phyloP scores from a whole-genome alignment of 2,797 vertebrate genomes.

The Furcifer pardalis region DNA sequence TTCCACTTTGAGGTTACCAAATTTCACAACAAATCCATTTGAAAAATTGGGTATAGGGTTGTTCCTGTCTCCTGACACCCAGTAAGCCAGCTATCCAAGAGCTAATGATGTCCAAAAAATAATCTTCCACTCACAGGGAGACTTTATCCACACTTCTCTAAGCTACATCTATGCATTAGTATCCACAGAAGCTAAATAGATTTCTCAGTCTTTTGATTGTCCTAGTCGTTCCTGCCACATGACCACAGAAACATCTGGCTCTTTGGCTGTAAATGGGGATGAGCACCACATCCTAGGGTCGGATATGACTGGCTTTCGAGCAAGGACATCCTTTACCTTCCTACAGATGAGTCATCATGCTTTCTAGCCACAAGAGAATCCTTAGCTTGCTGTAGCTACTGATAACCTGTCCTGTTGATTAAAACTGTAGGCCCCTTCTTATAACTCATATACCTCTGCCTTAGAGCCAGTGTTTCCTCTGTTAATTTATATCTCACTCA shows the following conservation, averaged over 20 bases:
- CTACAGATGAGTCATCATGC: background rate
- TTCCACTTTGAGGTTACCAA: background rate
- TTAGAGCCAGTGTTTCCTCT: slow-evolving; percentile 24
- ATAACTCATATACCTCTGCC: slow-evolving; percentile 18
- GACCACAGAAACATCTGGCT: no score
- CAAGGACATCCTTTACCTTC: no score
- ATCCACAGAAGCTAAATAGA: background rate
- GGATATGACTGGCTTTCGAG: no score
- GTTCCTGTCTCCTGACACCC: background rate
- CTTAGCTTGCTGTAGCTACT: background rate
- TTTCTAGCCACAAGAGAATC: background rate
- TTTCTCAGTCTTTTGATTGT: background rate
- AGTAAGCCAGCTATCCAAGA: background rate
- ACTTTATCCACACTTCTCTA: background rate
- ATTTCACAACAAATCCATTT: background rate
- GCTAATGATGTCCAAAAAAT: background rate
- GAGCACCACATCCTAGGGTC: no score
- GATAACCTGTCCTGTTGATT: slow-evolving; percentile 4
- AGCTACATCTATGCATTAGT: no score
- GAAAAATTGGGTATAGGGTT: background rate
- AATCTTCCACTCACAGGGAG: background rate
- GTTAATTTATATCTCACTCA: slow-evolving; percentile 63
- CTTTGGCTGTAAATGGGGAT: no score
- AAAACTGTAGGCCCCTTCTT: background rate
- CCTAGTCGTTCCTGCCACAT: no score